These are phyloP conservation scores for Cranoglanis bouderius DNA, from an alignment of 2,113 vertebrate genomes.

Conservation along the genomic window DNA sequence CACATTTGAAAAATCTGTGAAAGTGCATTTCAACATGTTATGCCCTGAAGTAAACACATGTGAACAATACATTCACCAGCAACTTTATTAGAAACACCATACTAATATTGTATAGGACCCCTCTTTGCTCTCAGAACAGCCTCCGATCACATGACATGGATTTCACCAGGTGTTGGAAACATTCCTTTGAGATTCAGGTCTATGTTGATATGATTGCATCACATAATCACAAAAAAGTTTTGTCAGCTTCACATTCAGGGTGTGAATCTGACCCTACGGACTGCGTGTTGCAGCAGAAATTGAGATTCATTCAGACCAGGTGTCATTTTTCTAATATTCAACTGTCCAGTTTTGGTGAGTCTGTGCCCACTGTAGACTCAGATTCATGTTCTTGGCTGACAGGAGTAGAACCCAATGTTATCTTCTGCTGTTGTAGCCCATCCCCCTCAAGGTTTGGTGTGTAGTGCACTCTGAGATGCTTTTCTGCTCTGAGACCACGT, in stretches of 20 bases:
- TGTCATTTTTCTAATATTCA: background rate
- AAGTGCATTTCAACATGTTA: background rate
- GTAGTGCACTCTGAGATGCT: background rate
- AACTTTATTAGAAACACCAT: background rate
- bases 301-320: background rate
- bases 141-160: too few species aligned
- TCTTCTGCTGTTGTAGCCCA: background rate
- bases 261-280: background rate
- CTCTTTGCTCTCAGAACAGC: background rate
- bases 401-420: background rate
- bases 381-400: background rate
- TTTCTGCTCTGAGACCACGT: too few species aligned
- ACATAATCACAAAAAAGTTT: background rate
- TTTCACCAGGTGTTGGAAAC: background rate
- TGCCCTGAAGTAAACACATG: background rate
- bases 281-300: background rate
- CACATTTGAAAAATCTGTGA: background rate
- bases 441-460: background rate
- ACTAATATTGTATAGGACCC: background rate
- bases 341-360: background rate
- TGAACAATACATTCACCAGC: background rate
- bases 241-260: background rate
- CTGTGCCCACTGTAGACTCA: background rate
- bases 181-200: background rate
- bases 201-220: background rate